Evolutionary conservation across 1,140 invertebrate genomes (phyloP).

Genomic region (Plodia interpunctella): DNA sequence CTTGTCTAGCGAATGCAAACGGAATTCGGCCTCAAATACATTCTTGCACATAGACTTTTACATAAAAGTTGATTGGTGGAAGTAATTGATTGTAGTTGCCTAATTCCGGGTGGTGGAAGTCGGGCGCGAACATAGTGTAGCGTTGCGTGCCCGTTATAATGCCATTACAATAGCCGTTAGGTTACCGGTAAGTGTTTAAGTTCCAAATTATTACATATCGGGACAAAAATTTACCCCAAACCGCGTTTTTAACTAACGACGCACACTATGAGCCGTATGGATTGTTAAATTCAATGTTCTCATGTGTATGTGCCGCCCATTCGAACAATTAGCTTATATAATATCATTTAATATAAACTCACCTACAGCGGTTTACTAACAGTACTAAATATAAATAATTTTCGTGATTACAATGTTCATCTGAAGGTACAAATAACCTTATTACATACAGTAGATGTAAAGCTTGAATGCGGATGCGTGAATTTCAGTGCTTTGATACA

Average conservation of each 20-base stretch:
- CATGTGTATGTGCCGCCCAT: not conserved
- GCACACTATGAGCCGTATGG: not conserved
- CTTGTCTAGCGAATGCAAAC: not conserved
- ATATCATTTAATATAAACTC: not conserved
- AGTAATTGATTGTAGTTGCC: not conserved
- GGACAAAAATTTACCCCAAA: not conserved
- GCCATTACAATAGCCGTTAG: slow-evolving; percentile 12
- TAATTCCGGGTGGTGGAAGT: not conserved
- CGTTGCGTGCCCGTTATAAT: not conserved
- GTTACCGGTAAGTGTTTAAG: not conserved
- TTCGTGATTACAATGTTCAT: not conserved
- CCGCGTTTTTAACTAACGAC: not conserved
- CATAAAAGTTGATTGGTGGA: not conserved
- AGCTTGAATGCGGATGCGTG: not conserved
- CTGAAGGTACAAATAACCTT: slow-evolving; percentile 3
- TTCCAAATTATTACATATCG: not conserved
- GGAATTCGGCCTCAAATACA: not conserved
- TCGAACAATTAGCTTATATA: not conserved
- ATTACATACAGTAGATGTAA: not conserved
- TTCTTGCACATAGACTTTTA: slow-evolving; percentile 1
- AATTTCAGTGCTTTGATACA: slow-evolving; percentile 8
- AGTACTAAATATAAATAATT: not conserved
- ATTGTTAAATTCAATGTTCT: not conserved
- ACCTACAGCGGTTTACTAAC: not conserved
- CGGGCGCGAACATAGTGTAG: not conserved